Evolutionary conservation across 2,797 vertebrate genomes (phyloP).

Genomic region (Gymnoscopelus microlampas): DNA sequence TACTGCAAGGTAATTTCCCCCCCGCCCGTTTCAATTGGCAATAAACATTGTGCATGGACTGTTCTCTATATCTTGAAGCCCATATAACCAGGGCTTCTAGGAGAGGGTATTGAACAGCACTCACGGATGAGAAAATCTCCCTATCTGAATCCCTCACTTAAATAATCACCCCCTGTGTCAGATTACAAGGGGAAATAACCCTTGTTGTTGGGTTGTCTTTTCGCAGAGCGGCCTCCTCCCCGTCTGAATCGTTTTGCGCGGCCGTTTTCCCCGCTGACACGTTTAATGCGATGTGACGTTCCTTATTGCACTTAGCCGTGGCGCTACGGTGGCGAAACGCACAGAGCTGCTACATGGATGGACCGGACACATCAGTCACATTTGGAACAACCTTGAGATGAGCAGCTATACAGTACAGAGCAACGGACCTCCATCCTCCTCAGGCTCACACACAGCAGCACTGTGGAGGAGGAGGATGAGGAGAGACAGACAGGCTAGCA

Average conservation of each 20-base stretch:
- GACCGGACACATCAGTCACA: conserved; percentile 71
- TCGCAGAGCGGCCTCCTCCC: conserved; percentile 6
- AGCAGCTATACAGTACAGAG: too few relatives aligned
- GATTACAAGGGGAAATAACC: conserved; percentile 44
- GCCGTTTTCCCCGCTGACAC: conserved; percentile 46
- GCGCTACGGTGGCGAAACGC: conserved; percentile 54
- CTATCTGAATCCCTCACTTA: conserved; percentile 39
- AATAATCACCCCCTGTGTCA: conserved; percentile 41
- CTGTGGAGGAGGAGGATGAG: too few relatives aligned
- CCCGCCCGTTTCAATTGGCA: conserved; percentile 65
- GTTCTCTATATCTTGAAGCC: conserved; percentile 44
- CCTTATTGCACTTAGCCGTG: conserved; percentile 45
- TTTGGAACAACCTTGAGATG: conserved; percentile 78
- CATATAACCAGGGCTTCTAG: conserved; percentile 51
- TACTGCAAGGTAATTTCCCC: conserved; percentile 65
- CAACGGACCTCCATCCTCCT: too few relatives aligned
- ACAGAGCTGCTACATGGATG: conserved; percentile 51
- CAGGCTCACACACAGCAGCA: conserved; percentile 40
- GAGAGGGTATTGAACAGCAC: conserved; percentile 46
- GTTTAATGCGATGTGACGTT: conserved; percentile 53
- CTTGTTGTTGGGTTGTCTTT: conserved; percentile 7
- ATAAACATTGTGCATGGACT: conserved; percentile 64
- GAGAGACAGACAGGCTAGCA: conserved; percentile 65
- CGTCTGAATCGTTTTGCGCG: conserved; percentile 50
- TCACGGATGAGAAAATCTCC: conserved; percentile 50